Conservation (phyloP, 2,113 vertebrate species). For the Salvator merianae region DNA sequence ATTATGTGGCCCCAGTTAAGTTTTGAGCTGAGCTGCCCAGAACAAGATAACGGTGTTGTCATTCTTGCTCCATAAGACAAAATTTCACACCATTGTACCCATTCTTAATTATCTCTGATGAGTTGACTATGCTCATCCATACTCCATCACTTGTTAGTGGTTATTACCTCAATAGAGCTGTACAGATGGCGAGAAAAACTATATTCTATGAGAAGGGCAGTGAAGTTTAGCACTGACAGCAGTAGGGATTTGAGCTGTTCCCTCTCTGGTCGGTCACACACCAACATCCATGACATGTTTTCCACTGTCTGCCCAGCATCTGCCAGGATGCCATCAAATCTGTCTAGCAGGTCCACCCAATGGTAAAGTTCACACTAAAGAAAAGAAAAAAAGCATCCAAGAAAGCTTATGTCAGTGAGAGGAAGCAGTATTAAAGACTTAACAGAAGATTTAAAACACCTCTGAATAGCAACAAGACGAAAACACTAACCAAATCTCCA, state of each 20-base stretch:
- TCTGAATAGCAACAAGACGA: not conserved
- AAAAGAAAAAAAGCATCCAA: not conserved
- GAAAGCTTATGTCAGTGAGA: not conserved
- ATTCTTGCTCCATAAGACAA: not conserved
- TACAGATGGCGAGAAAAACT: conserved; percentile 97
- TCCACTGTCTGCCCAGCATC: conserved; percentile 95
- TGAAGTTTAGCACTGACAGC: conserved; percentile 94
- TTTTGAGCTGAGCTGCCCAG: not conserved
- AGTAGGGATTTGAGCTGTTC: conserved; percentile 91
- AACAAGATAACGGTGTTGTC: not conserved
- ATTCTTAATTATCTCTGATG: not conserved
- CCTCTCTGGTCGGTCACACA: conserved; percentile 90
- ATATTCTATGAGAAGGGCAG: conserved; percentile 94
- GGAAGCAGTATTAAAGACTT: not conserved
- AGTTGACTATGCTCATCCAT: not conserved
- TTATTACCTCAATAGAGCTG: conserved; percentile 93
- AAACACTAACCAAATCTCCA: not conserved
- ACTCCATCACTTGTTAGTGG: not conserved
- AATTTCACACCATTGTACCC: not conserved
- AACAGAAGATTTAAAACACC: not conserved
- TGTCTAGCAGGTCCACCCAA: conserved; percentile 96
- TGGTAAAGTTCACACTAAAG: conserved; percentile 94
- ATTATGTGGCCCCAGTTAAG: not conserved
- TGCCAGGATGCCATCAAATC: conserved; percentile 93
- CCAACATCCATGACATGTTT: conserved; percentile 94